A percentile compares a stretch with the other conserved stretches of the same genome.
phyloP scores from a whole-genome alignment of 1,140 invertebrate species.

The Procambarus clarkii region DNA sequence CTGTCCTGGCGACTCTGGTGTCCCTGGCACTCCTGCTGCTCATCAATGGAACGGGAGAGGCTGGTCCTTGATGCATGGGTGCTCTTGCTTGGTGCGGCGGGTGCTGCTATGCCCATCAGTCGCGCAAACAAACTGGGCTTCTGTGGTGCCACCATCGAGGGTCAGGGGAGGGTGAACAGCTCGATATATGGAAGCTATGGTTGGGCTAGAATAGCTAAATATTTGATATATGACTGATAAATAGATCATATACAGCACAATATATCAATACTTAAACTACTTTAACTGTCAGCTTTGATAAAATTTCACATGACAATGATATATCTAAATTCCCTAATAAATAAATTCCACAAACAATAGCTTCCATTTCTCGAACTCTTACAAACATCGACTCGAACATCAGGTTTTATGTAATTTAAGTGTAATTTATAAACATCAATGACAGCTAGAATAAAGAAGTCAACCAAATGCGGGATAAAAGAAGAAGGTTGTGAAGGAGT shows the following conservation, averaged over 20 bases:
- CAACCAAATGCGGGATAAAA: slow-evolving; percentile 60
- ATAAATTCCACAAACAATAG: slow-evolving; percentile 8
- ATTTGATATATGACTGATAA: not conserved
- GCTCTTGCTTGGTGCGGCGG: slow-evolving; percentile 62
- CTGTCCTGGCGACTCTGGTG: slow-evolving; percentile 60
- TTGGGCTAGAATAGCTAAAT: not conserved
- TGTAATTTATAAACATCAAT: slow-evolving; percentile 57
- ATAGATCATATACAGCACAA: not conserved
- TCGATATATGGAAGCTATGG: slow-evolving; percentile 55
- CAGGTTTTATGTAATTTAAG: slow-evolving; percentile 46
- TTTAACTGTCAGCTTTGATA: not conserved
- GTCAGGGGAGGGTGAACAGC: slow-evolving; percentile 41
- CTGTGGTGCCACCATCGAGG: slow-evolving; percentile 70
- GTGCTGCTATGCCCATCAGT: slow-evolving; percentile 73
- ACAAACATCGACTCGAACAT: slow-evolving; percentile 59
- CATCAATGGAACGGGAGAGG: slow-evolving; percentile 60
- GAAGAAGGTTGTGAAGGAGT: slow-evolving; percentile 48
- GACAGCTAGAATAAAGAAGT: slow-evolving; percentile 48
- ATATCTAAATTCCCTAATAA: no score
- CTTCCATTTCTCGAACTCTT: slow-evolving; percentile 61
- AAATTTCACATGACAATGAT: not conserved
- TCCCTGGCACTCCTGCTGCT: slow-evolving; percentile 59
- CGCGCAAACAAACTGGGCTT: slow-evolving; percentile 74
- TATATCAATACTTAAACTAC: not conserved
- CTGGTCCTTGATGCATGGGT: slow-evolving; percentile 55